A percentile compares a stretch with the other conserved stretches of the same genome.
phyloP scores from a whole-genome alignment of 2,888 invertebrate genomes.

The Euclidia mi region DNA sequence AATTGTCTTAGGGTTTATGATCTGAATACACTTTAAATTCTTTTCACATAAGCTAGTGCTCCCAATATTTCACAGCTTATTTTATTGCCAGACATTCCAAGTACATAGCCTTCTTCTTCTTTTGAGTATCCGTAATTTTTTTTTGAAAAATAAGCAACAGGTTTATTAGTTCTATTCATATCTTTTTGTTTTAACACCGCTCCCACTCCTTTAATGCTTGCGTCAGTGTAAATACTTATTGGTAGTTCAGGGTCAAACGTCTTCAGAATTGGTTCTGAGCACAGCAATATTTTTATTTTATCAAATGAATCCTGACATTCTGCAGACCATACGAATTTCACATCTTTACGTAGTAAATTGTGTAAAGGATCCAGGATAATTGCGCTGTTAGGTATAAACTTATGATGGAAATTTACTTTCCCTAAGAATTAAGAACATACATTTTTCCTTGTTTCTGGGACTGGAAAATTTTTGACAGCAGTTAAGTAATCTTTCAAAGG shows the following conservation, averaged over 20 bases:
- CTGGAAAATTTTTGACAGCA: background rate
- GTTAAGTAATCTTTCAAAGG: too few relatives aligned
- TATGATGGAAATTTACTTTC: slow-evolving; percentile 14
- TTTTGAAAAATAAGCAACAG: too few relatives aligned
- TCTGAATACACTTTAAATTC: slow-evolving; percentile 41
- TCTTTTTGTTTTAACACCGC: background rate
- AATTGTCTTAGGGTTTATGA: slow-evolving; percentile 26
- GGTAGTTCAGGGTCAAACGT: slow-evolving; percentile 1
- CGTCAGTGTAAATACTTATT: slow-evolving; percentile 1
- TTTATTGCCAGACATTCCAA: slow-evolving; percentile 11
- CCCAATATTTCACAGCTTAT: slow-evolving; percentile 47
- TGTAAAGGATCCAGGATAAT: slow-evolving; percentile 14
- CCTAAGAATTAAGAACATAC: background rate
- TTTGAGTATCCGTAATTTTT: too few relatives aligned
- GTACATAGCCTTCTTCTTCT: too few relatives aligned
- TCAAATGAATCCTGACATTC: background rate
- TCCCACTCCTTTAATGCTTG: slow-evolving; percentile 1
- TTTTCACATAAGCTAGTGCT: slow-evolving; percentile 40
- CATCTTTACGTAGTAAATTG: slow-evolving; percentile 17
- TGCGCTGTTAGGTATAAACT: slow-evolving; percentile 17
- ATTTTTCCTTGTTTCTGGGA: slow-evolving; percentile 1
- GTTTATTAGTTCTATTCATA: background rate
- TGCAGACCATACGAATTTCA: background rate
- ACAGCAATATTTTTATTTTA: background rate
- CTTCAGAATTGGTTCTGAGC: background rate